Evolutionary conservation across 2,888 invertebrate genomes (phyloP).

Genomic region (Mythimna pallens): DNA sequence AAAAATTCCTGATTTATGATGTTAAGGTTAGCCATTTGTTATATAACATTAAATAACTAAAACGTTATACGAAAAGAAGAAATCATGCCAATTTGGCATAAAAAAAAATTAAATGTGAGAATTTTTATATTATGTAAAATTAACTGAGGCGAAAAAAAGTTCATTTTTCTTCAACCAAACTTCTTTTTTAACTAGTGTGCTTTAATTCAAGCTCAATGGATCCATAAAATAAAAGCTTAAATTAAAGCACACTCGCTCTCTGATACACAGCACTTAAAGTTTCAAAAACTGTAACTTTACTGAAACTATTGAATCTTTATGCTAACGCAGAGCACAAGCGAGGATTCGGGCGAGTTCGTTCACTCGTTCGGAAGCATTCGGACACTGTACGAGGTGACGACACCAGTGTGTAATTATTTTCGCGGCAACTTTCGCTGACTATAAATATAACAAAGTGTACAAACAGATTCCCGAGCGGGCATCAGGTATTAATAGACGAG

Average conservation of each 20-base stretch:
- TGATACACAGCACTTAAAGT: neutral
- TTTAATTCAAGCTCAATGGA: too few relatives aligned
- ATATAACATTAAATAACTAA: too few relatives aligned
- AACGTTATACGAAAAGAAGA: too few relatives aligned
- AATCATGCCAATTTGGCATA: too few relatives aligned
- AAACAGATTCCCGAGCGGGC: slow-evolving; percentile 23
- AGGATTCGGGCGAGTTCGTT: neutral
- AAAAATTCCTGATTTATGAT: too few relatives aligned
- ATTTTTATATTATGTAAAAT: too few relatives aligned
- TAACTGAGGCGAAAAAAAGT: too few relatives aligned
- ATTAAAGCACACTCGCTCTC: neutral
- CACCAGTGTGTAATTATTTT: slow-evolving; percentile 44
- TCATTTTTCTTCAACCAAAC: too few relatives aligned
- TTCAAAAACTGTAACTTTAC: neutral
- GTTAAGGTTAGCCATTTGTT: too few relatives aligned
- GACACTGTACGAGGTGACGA: slow-evolving; percentile 32
- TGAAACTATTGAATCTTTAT: neutral
- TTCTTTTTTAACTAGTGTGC: too few relatives aligned
- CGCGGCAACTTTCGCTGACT: slow-evolving; percentile 46
- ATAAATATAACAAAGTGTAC: slow-evolving; percentile 43
- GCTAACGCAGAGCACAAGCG: neutral
- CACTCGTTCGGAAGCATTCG: neutral
- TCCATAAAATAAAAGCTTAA: too few relatives aligned
- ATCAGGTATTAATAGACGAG: slow-evolving; percentile 37
- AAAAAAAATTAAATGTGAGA: too few relatives aligned